Evolutionary conservation across 2,797 vertebrate genomes (phyloP), one percentile per base, ranked within the genome.

Genomic region (Sciurus vulgaris): DNA sequence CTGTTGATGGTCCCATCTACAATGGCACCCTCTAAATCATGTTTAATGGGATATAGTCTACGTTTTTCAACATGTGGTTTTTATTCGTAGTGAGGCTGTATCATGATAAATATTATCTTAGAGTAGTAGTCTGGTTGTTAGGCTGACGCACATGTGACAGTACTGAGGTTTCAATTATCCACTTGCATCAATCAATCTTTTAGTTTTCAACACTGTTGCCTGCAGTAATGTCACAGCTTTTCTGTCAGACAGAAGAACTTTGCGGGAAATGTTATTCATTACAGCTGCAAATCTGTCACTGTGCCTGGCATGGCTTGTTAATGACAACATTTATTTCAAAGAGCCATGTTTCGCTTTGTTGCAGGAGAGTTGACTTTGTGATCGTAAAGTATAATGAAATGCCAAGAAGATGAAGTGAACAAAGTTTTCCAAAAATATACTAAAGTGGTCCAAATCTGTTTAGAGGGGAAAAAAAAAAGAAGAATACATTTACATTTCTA

Each of bases 311-410:
- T 98, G 98, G 97, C 97, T 98, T 98, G 98, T 98, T 99, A 99
- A 99, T 99, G 99, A 98, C 98, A 98, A 98, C 98, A 99, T 99
- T 99, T 98, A 98, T 99, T 99, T 98, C 98, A 98, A 98, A 99
- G 98, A 98, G 97, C 97, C 38, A 22, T 98, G 98, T 99, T 98
- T 99, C 49, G 92, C 98, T 98, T 98, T 99, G 98, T 98, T 99
- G 97, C 98, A 97, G 98, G 97, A 98, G 98, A 98, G 98, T 98
- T 98, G 98, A 98, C 98, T 99, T 98, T 98, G 98, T 98, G 98
- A 98, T 99, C 76, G 95, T 98, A 98, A 98, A 99, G 98, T 98
- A 98, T 98, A 99, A 99, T 99, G 98, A 98, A 99, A 98, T 98
- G 98, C 98, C 99, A 99, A 98, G 98, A 98, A 98, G 98, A 99